phyloP scores from a whole-genome alignment of 2,797 vertebrate species.

The Liparis tanakae region DNA sequence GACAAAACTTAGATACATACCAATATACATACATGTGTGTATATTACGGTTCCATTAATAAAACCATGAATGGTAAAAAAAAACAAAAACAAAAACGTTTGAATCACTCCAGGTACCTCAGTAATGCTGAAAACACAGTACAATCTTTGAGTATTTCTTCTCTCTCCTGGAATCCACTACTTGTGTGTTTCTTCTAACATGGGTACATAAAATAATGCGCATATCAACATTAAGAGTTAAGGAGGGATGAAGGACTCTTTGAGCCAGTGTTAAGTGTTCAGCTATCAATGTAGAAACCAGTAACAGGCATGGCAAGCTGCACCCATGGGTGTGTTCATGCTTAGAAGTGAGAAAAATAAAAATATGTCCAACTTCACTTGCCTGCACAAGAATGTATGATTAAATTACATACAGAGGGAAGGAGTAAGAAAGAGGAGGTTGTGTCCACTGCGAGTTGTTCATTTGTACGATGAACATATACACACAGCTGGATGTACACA shows the following conservation, averaged over 20 bases:
- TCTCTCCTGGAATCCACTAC: conserved; percentile 76
- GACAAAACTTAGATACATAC: conserved; percentile 89
- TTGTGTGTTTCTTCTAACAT: conserved; percentile 77
- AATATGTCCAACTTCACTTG: conserved; percentile 69
- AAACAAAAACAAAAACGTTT: conserved; percentile 67
- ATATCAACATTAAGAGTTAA: conserved; percentile 80
- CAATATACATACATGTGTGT: conserved; percentile 89
- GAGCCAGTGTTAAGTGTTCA: conserved; percentile 77
- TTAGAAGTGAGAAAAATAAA: conserved; percentile 71
- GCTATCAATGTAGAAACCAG: conserved; percentile 74
- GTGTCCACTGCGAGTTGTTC: conserved; percentile 71
- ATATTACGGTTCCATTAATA: conserved; percentile 86
- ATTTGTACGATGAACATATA: conserved; percentile 76
- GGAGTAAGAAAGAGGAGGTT: conserved; percentile 40
- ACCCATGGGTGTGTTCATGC: conserved; percentile 77
- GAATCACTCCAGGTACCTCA: conserved; percentile 85
- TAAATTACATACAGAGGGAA: conserved; percentile 56
- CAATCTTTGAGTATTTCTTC: conserved; percentile 84
- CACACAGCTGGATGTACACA: conserved; percentile 82
- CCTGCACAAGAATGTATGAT: conserved; percentile 63
- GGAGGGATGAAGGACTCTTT: conserved; percentile 77
- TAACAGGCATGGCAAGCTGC: conserved; percentile 76
- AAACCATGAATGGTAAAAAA: conserved; percentile 84
- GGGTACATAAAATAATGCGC: conserved; percentile 83
- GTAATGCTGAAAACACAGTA: conserved; percentile 86